Base-by-base conservation (phyloP, 1,140 invertebrate genomes). In the Zophobas morio region DNA sequence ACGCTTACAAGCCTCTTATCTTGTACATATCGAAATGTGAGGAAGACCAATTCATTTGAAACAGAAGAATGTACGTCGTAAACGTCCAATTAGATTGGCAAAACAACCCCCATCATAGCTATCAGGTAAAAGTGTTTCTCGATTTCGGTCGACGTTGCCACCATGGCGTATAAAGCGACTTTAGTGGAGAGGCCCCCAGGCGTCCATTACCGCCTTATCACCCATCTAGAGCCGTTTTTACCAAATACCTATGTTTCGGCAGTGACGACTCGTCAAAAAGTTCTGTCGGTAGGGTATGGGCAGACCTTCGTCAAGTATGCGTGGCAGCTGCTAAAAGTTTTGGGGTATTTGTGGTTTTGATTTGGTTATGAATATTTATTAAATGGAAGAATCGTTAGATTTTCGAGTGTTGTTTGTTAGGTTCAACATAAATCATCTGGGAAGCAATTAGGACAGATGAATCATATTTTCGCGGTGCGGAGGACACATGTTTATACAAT, bases 61-160 rank as follows among this genome's bases (percentile, higher is more conserved):
- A 72, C 46, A 56, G 49, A 37, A 35, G 54, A 54, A 54, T 73
- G 71, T 73, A 36, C 1, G 71, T 54, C 36, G 39, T 34, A 54
- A 72, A 73, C 32, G 71, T 73, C 71, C 71, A 73, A 73, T 73
- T 73, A 73, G 71, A 73, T 56, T 73, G 36, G 71, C 49, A 54
- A 73, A 73, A 54, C 49, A 73, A 40, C 36, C 71, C 49, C 70
- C 70, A 51, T 54, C 47, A 37, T 73, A 40, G 47, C 47, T 34
- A 57, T 57, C 54, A 66, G 60, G 60, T 66, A 66, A 66, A 46
- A 42, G 60, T 66, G 60, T 66, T 66, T 39, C 60, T 20, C 35
- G 60, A 42, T 39, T 66, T 39, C 57, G 57, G 57, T 63, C 39
- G 20, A 20, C 20, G 20, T 20, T 20, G 39, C 56, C 39, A 46